phyloP scores from a whole-genome alignment of 2,888 invertebrate genomes.

The Platynereis dumerilii region DNA sequence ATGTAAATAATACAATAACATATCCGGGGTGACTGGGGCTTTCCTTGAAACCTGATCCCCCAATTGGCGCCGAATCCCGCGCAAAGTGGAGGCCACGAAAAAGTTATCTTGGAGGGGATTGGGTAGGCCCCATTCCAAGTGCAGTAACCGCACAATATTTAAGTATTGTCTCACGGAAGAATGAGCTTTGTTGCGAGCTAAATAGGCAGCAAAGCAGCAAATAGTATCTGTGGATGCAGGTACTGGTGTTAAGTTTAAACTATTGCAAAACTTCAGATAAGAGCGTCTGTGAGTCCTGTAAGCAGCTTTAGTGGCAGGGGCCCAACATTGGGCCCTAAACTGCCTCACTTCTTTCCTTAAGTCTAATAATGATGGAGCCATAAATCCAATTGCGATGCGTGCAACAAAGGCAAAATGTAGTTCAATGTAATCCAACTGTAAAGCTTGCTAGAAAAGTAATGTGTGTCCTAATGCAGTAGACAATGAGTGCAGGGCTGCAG shows the following conservation, averaged over 20 bases:
- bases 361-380: no score
- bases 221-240: slow-evolving; percentile 1
- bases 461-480: neutral
- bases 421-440: neutral
- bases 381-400: no score
- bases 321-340: neutral
- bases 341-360: neutral
- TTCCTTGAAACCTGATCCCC: neutral
- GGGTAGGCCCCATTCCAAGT: neutral
- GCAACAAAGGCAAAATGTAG: no score
- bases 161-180: slow-evolving; percentile 4
- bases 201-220: neutral
- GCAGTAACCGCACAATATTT: neutral
- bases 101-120: slow-evolving; percentile 7
- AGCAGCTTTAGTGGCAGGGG: neutral
- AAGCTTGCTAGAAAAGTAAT: neutral
- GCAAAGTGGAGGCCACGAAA: neutral
- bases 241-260: neutral
- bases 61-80: slow-evolving; percentile 4
- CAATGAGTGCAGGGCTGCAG: neutral
- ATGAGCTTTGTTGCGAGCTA: neutral
- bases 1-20: neutral
- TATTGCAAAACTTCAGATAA: slow-evolving; percentile 1
- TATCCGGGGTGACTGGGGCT: slow-evolving; percentile 1
- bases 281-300: neutral